Percentiles rank a stretch among this genome's conserved stretches.
phyloP scores from a whole-genome alignment of 2,113 vertebrate genomes.

The Pogona vitticeps region DNA sequence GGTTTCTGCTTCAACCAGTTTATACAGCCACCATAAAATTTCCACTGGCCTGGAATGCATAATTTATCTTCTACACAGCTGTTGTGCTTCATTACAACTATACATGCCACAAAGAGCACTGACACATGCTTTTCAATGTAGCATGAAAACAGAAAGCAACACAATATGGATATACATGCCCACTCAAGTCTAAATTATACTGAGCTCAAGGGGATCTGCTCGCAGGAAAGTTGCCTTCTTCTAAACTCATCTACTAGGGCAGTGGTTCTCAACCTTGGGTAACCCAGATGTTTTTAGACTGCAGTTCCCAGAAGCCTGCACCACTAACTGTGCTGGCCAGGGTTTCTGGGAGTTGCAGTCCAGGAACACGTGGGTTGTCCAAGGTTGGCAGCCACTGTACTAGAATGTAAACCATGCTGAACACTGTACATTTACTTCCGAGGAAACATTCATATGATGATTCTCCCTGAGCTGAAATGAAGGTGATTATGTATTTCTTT shows the following conservation, averaged over 20 bases:
- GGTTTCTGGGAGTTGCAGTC: too few relatives aligned
- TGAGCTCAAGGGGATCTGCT: neutral
- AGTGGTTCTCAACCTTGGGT: too few relatives aligned
- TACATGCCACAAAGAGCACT: neutral
- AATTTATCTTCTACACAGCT: neutral
- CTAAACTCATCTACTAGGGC: neutral
- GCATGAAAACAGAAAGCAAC: accelerated
- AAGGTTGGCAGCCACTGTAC: too few relatives aligned
- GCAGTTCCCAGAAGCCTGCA: too few relatives aligned
- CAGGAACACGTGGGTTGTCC: too few relatives aligned
- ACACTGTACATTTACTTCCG: neutral
- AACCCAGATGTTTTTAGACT: too few relatives aligned
- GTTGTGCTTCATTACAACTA: neutral
- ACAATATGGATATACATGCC: neutral
- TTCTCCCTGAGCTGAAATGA: neutral
- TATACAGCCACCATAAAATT: neutral
- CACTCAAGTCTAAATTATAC: neutral
- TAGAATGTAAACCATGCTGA: neutral
- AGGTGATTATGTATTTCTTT: neutral
- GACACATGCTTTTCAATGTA: neutral
- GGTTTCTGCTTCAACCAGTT: neutral
- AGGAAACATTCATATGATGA: neutral
- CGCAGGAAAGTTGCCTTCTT: neutral
- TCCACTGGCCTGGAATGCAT: too few relatives aligned
- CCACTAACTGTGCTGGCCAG: too few relatives aligned